These are phyloP conservation scores for Tauraco hartlaubi DNA, from an alignment of 2,797 vertebrate genomes.

Conservation along the genomic window DNA sequence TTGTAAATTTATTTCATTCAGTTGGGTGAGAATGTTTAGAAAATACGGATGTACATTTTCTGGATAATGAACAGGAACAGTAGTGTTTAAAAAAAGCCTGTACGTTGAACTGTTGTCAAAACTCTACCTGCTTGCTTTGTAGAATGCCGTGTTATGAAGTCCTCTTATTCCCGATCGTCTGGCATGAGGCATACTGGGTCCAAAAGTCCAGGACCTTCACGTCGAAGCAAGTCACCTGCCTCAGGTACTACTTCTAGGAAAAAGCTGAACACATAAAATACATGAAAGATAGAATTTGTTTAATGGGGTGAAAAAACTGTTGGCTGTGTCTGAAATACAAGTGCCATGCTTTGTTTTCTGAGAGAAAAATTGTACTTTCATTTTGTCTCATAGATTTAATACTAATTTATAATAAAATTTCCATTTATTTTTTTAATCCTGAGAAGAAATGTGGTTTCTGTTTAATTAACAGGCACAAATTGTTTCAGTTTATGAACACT, in stretches of 20 bases:
- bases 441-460: neutral
- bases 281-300: neutral
- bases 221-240: slow-evolving; percentile 93
- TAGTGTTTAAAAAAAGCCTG: neutral
- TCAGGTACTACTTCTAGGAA: slow-evolving; percentile 81
- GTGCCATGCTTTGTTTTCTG: neutral
- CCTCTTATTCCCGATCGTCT: slow-evolving; percentile 85
- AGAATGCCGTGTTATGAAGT: slow-evolving; percentile 94
- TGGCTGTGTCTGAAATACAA: neutral
- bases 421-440: neutral
- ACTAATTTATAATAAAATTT: neutral
- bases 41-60: neutral
- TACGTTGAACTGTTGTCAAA: neutral
- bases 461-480: neutral
- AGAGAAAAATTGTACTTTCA: neutral
- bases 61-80: neutral
- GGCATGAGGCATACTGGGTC: slow-evolving; percentile 80
- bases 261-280: neutral
- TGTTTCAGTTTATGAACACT: neutral
- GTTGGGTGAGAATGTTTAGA: neutral
- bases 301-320: neutral
- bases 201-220: slow-evolving; percentile 89
- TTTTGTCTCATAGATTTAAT: neutral
- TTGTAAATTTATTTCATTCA: neutral
- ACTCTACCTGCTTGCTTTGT: slow-evolving; percentile 19